Percentiles rank a stretch among this genome's conserved stretches.
Conservation (phyloP, 2,888 invertebrate genomes). For the Kuschelorhynchus macadamiae region DNA sequence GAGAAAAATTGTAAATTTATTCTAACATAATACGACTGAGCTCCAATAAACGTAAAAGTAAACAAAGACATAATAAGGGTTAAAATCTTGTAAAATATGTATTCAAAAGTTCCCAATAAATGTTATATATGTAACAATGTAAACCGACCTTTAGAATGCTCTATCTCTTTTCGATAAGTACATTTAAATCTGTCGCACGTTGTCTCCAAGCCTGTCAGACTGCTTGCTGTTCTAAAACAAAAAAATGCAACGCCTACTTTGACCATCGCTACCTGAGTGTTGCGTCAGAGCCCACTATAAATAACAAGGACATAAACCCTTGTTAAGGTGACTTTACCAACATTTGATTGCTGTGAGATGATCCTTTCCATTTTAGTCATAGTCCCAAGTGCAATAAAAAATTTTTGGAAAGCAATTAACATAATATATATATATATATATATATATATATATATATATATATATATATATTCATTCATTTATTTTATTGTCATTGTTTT, state of each 20-base stretch:
- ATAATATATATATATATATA: not conserved
- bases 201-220: constrained; percentile 64
- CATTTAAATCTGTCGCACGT: constrained; percentile 66
- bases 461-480: too few relatives aligned
- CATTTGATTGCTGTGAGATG: constrained; percentile 64
- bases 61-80: too few relatives aligned
- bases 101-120: too few relatives aligned
- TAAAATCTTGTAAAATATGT: too few relatives aligned
- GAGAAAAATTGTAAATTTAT: too few relatives aligned
- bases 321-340: constrained; percentile 66
- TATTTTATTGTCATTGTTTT: too few relatives aligned
- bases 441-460: not conserved
- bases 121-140: too few relatives aligned
- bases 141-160: constrained; percentile 24
- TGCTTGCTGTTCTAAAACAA: constrained; percentile 57
- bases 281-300: constrained; percentile 68
- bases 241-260: constrained; percentile 67
- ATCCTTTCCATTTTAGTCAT: constrained; percentile 19
- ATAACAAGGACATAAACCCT: constrained; percentile 69
- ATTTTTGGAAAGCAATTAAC: constrained; percentile 2
- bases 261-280: constrained; percentile 68
- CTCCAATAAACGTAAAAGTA: too few relatives aligned
- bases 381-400: constrained; percentile 11
- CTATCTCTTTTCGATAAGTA: constrained; percentile 22
- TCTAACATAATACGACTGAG: too few relatives aligned